Evolutionary conservation across 1,140 invertebrate species (phyloP), one percentile per base, ranked within the genome.

Genomic region (Helicoverpa zea): DNA sequence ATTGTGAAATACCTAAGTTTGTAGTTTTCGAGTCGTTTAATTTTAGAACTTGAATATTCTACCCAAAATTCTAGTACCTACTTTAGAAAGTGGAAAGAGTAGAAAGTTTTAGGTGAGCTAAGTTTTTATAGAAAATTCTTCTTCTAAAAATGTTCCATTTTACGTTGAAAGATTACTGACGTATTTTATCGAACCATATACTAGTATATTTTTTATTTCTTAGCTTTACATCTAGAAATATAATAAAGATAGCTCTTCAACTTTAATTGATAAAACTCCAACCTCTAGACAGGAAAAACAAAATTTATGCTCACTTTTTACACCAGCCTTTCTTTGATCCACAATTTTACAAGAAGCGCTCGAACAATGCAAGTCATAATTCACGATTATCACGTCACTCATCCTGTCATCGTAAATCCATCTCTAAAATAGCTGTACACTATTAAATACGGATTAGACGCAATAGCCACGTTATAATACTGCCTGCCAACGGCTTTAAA

Each of bases 351-450:
- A 29, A 58, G 16, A 18, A 18, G 18, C 10, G 3, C 56, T 16
- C 11, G 18, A 58, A 58, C 56, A 23, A 58, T 11, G 18, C 18
- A 66, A 43, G 63, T 43, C 35, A 66, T 66, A 47, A 47, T n/a
- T 66, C 35, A 16, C 13, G 63, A 66, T 66, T 66, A 66, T 3
- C 63, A 14, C 63, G 35, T 47, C 63, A 66, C 30, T 66, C 63
- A 66, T 47, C 63, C 63, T 66, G 63, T 66, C 63, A n/a, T 47
- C 30, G 16, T 66, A 66, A 66, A 66, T 66, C 30, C 16, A 47
- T 66, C 63, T 11, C 13, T 47, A 66, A 66, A 66, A 66, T 47
- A 66, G 63, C 63, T 47, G 35, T 64, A 47, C 43, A 66, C 63
- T 66, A 66, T 66, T 47, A 43, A 64, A 64, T n/a, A 14, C 13